Conservation (phyloP, 2,797 vertebrate species). For the Staurois parvus region DNA sequence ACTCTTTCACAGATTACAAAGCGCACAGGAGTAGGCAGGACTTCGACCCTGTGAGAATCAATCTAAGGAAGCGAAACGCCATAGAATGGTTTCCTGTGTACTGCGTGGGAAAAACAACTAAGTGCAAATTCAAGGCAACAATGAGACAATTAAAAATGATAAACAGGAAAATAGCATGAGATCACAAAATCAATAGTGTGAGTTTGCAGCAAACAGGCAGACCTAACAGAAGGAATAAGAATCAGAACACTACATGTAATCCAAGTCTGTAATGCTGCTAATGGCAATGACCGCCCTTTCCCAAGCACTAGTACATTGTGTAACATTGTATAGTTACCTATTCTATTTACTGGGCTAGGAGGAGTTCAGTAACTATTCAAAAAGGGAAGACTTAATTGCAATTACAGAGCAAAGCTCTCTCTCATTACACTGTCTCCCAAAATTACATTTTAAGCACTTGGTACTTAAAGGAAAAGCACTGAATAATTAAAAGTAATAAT, state of each 20-base stretch:
- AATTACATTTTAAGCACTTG: not conserved
- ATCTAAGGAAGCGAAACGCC: slow-evolving; percentile 83
- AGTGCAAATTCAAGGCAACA: slow-evolving; percentile 79
- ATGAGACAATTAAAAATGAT: slow-evolving; percentile 85
- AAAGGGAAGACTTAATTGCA: not conserved
- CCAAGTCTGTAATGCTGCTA: slow-evolving; percentile 8
- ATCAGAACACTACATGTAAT: slow-evolving; percentile 23
- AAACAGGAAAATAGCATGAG: slow-evolving; percentile 84
- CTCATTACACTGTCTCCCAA: not conserved
- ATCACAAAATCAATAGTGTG: slow-evolving; percentile 77
- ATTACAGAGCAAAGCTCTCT: not conserved
- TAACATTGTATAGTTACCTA: not conserved
- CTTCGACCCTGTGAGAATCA: slow-evolving; percentile 77
- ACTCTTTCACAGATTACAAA: slow-evolving; percentile 76
- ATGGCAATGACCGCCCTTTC: slow-evolving; percentile 17
- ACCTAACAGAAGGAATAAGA: slow-evolving; percentile 41
- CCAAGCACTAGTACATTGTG: not conserved
- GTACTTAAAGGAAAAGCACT: not conserved
- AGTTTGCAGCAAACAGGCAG: slow-evolving; percentile 46
- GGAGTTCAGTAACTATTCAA: not conserved
- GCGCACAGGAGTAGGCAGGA: slow-evolving; percentile 71
- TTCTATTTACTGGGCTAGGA: not conserved
- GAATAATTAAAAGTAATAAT: not conserved
- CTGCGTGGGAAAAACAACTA: slow-evolving; percentile 81
- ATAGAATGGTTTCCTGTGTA: slow-evolving; percentile 79